A percentile compares a stretch with the other conserved stretches of the same genome.
Conservation (phyloP, 2,113 vertebrate species). For the Odocoileus virginianus region DNA sequence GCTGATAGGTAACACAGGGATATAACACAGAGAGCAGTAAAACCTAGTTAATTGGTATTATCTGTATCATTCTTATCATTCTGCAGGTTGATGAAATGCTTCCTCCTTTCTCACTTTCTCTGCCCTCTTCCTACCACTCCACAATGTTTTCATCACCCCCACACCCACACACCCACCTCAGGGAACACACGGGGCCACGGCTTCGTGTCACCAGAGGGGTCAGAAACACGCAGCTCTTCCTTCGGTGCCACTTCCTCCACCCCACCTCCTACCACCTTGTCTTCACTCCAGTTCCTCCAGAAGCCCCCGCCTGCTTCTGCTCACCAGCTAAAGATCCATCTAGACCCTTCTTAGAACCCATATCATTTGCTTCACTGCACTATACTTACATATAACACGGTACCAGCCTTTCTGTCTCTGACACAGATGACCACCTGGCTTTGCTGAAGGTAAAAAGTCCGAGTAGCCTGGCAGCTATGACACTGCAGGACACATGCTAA, state of each 20-base stretch:
- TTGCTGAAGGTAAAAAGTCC: background rate
- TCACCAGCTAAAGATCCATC: background rate
- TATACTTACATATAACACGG: background rate
- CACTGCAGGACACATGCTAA: accelerated
- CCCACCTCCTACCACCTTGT: background rate
- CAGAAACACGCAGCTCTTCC: background rate
- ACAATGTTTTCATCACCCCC: background rate
- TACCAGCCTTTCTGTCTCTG: background rate
- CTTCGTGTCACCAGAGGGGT: background rate
- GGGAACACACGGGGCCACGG: background rate
- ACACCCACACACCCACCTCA: no score
- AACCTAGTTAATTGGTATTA: background rate
- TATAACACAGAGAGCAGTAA: background rate
- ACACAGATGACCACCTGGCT: background rate
- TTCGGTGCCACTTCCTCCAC: background rate
- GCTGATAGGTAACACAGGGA: background rate
- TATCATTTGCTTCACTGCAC: background rate
- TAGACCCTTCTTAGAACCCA: background rate
- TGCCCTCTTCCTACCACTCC: background rate
- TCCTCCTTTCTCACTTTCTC: background rate
- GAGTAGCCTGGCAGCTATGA: background rate
- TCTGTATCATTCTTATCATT: no score
- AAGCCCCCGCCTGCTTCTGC: background rate
- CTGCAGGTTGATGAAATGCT: background rate
- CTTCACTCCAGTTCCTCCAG: background rate